Evolutionary conservation across 2,888 invertebrate genomes (phyloP).

Genomic region (Conchocele bisecta): DNA sequence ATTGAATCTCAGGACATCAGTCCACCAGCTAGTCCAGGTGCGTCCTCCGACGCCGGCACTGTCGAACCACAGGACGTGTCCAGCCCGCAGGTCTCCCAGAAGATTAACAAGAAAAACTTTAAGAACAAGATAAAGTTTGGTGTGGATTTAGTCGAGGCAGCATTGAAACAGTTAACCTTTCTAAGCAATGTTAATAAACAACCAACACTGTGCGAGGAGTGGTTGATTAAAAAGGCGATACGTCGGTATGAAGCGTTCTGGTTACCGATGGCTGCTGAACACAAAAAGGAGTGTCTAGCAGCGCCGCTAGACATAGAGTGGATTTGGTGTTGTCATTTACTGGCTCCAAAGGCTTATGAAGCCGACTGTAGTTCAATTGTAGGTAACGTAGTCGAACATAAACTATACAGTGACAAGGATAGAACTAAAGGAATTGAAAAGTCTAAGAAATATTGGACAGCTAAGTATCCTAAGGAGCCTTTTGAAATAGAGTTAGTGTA

Average conservation of each 20-base stretch:
- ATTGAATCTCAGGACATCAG: too few species aligned
- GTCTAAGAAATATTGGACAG: constrained; percentile 72
- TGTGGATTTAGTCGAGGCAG: constrained; percentile 58
- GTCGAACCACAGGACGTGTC: constrained; percentile 21
- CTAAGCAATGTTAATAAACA: constrained; percentile 70
- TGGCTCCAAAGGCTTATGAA: constrained; percentile 79
- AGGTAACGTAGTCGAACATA: constrained; percentile 82
- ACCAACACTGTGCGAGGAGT: constrained; percentile 74
- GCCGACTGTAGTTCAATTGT: constrained; percentile 75
- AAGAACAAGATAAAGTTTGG: constrained; percentile 62
- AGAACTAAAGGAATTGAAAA: constrained; percentile 73
- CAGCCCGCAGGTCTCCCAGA: constrained; percentile 56
- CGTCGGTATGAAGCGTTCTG: constrained; percentile 83
- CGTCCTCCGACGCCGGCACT: constrained; percentile 25
- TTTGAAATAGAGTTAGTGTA: constrained; percentile 71
- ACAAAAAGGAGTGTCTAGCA: constrained; percentile 78
- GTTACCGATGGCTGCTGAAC: constrained; percentile 83
- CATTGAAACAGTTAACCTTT: constrained; percentile 70
- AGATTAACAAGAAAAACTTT: constrained; percentile 59
- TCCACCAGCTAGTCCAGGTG: constrained; percentile 30
- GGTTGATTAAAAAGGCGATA: constrained; percentile 82
- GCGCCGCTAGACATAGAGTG: constrained; percentile 84
- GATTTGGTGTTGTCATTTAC: constrained; percentile 84
- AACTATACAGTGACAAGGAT: constrained; percentile 76
- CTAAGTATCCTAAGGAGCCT: constrained; percentile 75